These are phyloP conservation scores for Petrophora chlorosata DNA, from an alignment of 2,888 invertebrate genomes.

Conservation along the genomic window DNA sequence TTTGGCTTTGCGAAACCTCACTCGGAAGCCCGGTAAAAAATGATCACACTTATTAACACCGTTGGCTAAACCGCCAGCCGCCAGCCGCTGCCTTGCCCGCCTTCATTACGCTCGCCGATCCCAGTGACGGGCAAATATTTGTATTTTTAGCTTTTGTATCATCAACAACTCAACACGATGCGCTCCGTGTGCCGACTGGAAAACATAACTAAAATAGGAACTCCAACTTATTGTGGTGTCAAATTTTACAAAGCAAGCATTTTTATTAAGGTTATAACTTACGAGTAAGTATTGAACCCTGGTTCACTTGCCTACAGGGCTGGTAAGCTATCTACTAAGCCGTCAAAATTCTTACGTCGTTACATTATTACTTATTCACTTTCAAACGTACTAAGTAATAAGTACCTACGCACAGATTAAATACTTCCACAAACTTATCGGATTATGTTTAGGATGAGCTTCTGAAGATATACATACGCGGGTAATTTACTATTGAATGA, in stretches of 20 bases:
- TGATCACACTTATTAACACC: slow-evolving; percentile 79
- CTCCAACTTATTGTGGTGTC: slow-evolving; percentile 2
- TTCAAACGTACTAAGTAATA: too few species aligned
- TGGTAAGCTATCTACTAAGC: too few species aligned
- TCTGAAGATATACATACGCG: too few species aligned
- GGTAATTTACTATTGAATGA: slow-evolving; percentile 39
- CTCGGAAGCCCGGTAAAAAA: slow-evolving; percentile 77
- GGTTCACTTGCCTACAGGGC: too few species aligned
- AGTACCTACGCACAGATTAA: too few species aligned
- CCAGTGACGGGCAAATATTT: slow-evolving; percentile 48
- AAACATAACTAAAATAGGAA: slow-evolving; percentile 14
- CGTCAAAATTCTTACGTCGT: too few species aligned
- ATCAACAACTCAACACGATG: slow-evolving; percentile 41
- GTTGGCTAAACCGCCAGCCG: slow-evolving; percentile 62
- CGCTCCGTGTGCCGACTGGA: slow-evolving; percentile 18
- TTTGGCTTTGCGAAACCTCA: slow-evolving; percentile 78
- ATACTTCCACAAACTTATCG: too few species aligned
- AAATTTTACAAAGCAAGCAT: not conserved
- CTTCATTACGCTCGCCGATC: slow-evolving; percentile 68
- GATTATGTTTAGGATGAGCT: too few species aligned
- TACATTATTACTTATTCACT: too few species aligned
- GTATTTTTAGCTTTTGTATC: slow-evolving; percentile 48
- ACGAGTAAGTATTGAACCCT: too few species aligned
- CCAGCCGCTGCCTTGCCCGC: too few species aligned
- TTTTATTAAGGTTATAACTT: not conserved